phyloP scores from a whole-genome alignment of 2,113 vertebrate genomes.

The Ochotona curzoniae region DNA sequence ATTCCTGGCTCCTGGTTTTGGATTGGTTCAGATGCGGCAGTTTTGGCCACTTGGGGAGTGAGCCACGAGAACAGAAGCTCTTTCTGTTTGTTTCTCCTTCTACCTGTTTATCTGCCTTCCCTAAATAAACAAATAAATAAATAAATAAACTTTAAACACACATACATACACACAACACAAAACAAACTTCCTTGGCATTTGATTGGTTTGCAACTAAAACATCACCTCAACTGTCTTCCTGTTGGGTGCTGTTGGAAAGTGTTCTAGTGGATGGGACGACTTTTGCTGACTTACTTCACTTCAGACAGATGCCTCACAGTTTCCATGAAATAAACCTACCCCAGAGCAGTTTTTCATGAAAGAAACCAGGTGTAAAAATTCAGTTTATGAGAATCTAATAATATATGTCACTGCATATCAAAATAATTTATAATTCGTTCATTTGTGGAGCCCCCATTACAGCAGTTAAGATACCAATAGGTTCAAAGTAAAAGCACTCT shows the following conservation, averaged over 20 bases:
- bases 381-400: not conserved
- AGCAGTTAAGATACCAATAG: not conserved
- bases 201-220: slow-evolving; percentile 23
- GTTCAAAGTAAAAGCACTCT: slow-evolving; percentile 24
- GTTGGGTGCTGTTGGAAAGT: not conserved
- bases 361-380: slow-evolving; percentile 7
- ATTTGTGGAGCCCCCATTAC: not conserved
- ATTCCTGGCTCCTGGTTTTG: too few species aligned
- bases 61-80: too few species aligned
- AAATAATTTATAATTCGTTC: slow-evolving; percentile 10
- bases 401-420: not conserved
- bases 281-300: not conserved
- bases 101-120: too few species aligned
- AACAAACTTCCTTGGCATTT: not conserved
- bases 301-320: not conserved
- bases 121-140: not conserved
- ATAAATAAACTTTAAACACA: too few species aligned
- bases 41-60: too few species aligned
- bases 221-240: not conserved
- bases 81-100: too few species aligned
- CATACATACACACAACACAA: too few species aligned
- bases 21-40: too few species aligned
- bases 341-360: slow-evolving; percentile 15
- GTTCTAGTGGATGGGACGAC: not conserved
- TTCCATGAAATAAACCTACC: not conserved